Evolutionary conservation across 2,113 vertebrate genomes (phyloP).

Genomic region (Neogobius melanostomus): DNA sequence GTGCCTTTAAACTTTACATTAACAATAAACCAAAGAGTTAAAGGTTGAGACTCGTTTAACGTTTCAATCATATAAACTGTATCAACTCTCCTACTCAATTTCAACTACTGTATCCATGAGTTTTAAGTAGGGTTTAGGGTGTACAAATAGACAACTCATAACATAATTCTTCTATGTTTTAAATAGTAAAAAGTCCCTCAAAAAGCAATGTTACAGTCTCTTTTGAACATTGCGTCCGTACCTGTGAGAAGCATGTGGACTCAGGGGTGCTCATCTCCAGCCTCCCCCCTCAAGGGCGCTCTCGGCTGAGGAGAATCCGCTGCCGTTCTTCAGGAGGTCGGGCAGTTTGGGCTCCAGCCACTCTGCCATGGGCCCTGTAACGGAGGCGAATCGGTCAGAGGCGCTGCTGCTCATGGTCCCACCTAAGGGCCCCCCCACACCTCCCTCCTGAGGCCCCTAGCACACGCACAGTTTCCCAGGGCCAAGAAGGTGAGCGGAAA

Average conservation of each 20-base stretch:
- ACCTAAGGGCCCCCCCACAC: conserved; percentile 15
- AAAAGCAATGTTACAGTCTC: no score
- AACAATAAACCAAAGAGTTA: no score
- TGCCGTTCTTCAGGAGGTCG: conserved; percentile 93
- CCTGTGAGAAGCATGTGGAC: conserved; percentile 83
- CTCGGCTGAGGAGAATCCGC: conserved; percentile 78
- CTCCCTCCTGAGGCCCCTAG: conserved; percentile 22
- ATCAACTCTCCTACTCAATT: no score
- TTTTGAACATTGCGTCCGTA: conserved; percentile 68
- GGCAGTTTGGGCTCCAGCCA: conserved; percentile 95
- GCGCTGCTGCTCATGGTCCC: conserved; percentile 78
- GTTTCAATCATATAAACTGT: no score
- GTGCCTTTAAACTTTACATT: no score
- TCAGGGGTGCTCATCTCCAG: conserved; percentile 81
- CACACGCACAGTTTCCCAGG: conserved; percentile 10
- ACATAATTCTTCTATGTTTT: no score
- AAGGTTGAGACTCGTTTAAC: no score
- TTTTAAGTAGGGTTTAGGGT: no score
- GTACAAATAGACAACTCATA: no score
- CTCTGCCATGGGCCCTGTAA: conserved; percentile 88
- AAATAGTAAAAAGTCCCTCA: no score
- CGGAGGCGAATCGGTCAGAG: conserved; percentile 76
- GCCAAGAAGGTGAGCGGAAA: conserved; percentile 41
- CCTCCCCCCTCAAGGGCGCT: conserved; percentile 74
- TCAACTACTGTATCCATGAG: no score